A percentile compares a stretch with the other conserved stretches of the same genome.
phyloP scores from a whole-genome alignment of 2,797 vertebrate genomes.

The Darevskia nairensis region DNA sequence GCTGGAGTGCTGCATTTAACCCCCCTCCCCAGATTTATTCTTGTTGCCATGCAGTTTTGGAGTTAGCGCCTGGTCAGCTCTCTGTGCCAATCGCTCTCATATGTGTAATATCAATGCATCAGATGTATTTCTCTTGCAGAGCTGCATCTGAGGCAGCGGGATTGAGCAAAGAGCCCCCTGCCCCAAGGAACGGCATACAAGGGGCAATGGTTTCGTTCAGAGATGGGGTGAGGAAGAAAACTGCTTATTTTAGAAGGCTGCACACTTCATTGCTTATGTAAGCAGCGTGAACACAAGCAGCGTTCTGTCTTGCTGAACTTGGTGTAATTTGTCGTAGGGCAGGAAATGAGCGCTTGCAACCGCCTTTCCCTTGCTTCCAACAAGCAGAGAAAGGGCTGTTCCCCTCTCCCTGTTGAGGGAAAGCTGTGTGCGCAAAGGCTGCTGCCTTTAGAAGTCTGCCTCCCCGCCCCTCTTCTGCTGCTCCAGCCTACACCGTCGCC shows the following conservation, averaged over 20 bases:
- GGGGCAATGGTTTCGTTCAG: conserved; percentile 29
- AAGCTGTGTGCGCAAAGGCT: neutral
- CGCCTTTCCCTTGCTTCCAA: conserved; percentile 13
- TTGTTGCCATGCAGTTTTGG: neutral
- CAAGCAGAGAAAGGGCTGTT: conserved; percentile 12
- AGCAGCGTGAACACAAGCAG: conserved; percentile 35
- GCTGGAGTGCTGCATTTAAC: neutral
- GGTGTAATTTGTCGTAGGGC: conserved; percentile 31
- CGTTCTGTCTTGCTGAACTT: conserved; percentile 30
- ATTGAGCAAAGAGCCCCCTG: neutral
- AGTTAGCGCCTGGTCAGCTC: neutral
- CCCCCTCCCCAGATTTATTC: neutral
- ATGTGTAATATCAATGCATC: neutral
- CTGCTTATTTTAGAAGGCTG: conserved; percentile 28
- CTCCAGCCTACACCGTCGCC: neutral
- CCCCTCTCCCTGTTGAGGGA: neutral
- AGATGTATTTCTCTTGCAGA: too few relatives aligned
- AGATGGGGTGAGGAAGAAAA: conserved; percentile 18
- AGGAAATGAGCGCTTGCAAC: conserved; percentile 35
- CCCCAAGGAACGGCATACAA: conserved; percentile 17
- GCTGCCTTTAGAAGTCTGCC: neutral
- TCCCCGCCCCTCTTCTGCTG: neutral
- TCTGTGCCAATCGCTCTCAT: neutral
- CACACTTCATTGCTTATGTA: conserved; percentile 38
- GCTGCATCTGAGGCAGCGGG: neutral